Evolutionary conservation across 1,140 invertebrate species (phyloP), one percentile per base, ranked within the genome.

Genomic region (Drosophila parvula): DNA sequence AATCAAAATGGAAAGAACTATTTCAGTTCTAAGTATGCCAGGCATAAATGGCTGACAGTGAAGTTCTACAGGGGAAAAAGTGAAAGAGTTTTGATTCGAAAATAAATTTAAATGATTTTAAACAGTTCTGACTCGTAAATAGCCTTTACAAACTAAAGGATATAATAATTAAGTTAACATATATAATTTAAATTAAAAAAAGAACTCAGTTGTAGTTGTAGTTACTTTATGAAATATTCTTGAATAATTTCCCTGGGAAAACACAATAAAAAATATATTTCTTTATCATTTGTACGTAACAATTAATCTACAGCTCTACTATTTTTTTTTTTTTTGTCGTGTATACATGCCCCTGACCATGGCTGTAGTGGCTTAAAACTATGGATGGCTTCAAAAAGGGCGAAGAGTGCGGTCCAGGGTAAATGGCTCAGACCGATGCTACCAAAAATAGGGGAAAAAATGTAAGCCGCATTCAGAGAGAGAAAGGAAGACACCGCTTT

Each of bases 391-490:
- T n/a, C n/a, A n/a, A 4, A 32, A n/a, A 8, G 18, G 8, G 10
- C 27, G 30, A 30, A n/a, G 22, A 36, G 10, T 5, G 18, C 12
- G 12, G 10, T 5, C 7, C 11, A 9, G 7, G 11, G 41, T 43
- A 38, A 11, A 16, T 44, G 48, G n/a, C 9, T 41, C 38, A 36
- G 43, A n/a, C 65, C 43, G 58, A 38, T 53, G 62, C 38, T 44
- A 75, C 55, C 22, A 27, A 27, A 27, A 16, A 50, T n/a, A 28
- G 2, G 3, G 36, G 50, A 40, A 62, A 40, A 81, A 81, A 47
- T 77, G 65, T 76, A 83, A 68, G 81, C 51, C 58, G 81, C 81
- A 85, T 73, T 74, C 71, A 63, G 69, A 55, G n/a, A 16, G 47
- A 48, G 59, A n/a, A 12, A 27, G 30, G 30, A 4, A 18, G 58